Base-by-base conservation (phyloP, 2,797 vertebrate genomes). In the Molossus molossus region DNA sequence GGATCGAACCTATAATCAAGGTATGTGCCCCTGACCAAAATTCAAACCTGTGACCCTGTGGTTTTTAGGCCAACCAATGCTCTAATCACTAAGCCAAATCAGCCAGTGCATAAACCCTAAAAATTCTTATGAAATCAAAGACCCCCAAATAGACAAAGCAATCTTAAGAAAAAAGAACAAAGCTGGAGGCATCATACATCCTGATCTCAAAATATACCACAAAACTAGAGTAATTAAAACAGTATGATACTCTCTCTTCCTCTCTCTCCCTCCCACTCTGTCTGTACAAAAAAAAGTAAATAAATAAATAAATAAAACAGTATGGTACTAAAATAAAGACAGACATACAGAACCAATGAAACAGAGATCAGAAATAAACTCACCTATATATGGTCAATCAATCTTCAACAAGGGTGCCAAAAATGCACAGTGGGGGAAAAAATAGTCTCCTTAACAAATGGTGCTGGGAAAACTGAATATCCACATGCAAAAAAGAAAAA, bases 191-290 rank as follows among this genome's bases (percentile, higher is more conserved):
- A 75, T 87, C 40, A 75, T 9, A 50, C 29, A 50, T 64, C 14
- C 21, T 88, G 15, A 88, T 40, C 64, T 55, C 50, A 77, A 84
- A 88, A 88, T 88, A 77, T 27, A 77, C 77, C 53, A 65, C 6
- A 88, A 77, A 88, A 65, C 15, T 20, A 88, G 60, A 88, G 15
- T 77, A 77, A 65, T 37, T 37, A 88, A 88, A 77, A 76, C 40
- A 45, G 40, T 45, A 45, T 45, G 40, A 3, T 45, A 45, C 37
- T 55, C n/a, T n/a, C n/a, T n/a, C n/a, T n/a, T n/a, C n/a, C n/a
- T n/a, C n/a, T n/a, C n/a, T n/a, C n/a, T n/a, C n/a, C n/a, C n/a
- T n/a, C n/a, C n/a, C n/a, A n/a, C n/a, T n/a, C n/a, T n/a, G n/a
- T n/a, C n/a, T n/a, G n/a, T n/a, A n/a, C n/a, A n/a, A n/a, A n/a